Percentiles rank a stretch among this genome's conserved stretches.
Evolutionary conservation across 1,140 invertebrate genomes (phyloP).

Genomic region (Drosophila repletoides): DNA sequence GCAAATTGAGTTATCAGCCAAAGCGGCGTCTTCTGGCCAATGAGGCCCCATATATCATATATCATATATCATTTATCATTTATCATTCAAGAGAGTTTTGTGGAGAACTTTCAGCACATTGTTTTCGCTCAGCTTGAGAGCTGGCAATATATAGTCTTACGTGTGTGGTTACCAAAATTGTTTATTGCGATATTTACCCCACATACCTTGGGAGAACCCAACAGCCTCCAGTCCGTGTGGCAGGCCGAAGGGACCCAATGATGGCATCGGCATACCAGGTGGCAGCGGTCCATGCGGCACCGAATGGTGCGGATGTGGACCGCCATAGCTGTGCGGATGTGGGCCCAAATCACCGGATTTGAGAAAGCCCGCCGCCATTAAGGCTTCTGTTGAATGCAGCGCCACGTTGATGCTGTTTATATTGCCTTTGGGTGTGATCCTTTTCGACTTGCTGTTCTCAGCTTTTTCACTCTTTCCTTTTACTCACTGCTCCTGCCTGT

Average conservation of each 20-base stretch:
- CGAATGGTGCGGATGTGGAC: conserved; percentile 81
- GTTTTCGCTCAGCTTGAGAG: conserved; percentile 11
- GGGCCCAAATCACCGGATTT: conserved; percentile 80
- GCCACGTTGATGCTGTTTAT: conserved; percentile 78
- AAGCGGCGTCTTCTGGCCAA: not conserved
- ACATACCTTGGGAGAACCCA: conserved; percentile 84
- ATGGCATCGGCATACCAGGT: conserved; percentile 82
- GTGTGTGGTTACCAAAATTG: conserved; percentile 72
- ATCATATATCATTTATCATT: conserved; percentile 6
- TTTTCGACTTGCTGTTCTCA: not conserved
- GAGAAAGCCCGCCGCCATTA: conserved; percentile 82
- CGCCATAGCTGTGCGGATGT: conserved; percentile 82
- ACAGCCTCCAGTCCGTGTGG: conserved; percentile 83
- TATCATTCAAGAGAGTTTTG: not conserved
- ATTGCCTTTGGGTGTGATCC: conserved; percentile 10
- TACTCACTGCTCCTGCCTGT: not conserved
- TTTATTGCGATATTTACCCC: conserved; percentile 82
- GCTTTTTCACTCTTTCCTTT: not conserved
- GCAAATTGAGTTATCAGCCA: conserved; percentile 38
- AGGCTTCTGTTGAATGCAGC: conserved; percentile 82
- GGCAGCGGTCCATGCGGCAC: conserved; percentile 80
- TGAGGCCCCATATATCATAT: conserved; percentile 26
- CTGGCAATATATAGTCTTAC: no score
- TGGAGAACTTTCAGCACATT: conserved; percentile 65
- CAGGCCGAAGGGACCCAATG: conserved; percentile 82